A percentile compares a stretch with the other conserved stretches of the same genome.
phyloP scores from a whole-genome alignment of 1,140 invertebrate species.

The Pseudomyrmex cubaensis region DNA sequence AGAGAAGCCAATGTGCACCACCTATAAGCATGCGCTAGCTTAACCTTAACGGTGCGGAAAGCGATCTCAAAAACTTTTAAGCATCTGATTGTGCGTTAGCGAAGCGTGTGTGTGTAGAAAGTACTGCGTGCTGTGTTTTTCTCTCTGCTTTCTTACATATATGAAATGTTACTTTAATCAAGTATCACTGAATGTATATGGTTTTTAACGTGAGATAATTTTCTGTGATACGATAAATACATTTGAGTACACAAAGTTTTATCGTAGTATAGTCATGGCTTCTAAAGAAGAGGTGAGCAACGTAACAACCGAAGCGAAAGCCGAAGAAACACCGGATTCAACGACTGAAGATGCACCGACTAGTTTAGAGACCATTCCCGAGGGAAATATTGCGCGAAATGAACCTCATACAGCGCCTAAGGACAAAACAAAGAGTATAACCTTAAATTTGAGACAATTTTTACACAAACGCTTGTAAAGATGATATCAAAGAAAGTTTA shows the following conservation, averaged over 20 bases:
- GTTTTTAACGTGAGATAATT: not conserved
- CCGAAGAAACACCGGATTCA: constrained; percentile 63
- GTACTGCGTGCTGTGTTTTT: no score
- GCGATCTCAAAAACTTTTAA: no score
- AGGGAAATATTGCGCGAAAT: constrained; percentile 46
- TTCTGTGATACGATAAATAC: constrained; percentile 10
- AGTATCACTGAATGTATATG: no score
- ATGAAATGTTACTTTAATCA: not conserved
- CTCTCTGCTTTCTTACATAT: not conserved
- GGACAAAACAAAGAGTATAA: constrained; percentile 70
- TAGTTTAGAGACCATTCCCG: constrained; percentile 65
- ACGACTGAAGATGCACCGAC: constrained; percentile 68
- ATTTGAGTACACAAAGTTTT: not conserved
- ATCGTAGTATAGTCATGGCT: constrained; percentile 38
- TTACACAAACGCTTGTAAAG: not conserved
- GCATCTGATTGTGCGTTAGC: no score
- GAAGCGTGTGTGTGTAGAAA: no score
- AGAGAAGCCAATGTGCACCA: no score
- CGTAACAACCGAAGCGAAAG: constrained; percentile 33
- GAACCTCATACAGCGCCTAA: constrained; percentile 61
- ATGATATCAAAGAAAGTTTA: not conserved
- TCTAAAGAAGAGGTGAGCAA: constrained; percentile 52
- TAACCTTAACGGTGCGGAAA: no score
- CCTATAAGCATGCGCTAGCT: no score
- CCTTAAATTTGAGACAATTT: not conserved